Conservation (phyloP, 2,113 vertebrate genomes). For the Murina feae region DNA sequence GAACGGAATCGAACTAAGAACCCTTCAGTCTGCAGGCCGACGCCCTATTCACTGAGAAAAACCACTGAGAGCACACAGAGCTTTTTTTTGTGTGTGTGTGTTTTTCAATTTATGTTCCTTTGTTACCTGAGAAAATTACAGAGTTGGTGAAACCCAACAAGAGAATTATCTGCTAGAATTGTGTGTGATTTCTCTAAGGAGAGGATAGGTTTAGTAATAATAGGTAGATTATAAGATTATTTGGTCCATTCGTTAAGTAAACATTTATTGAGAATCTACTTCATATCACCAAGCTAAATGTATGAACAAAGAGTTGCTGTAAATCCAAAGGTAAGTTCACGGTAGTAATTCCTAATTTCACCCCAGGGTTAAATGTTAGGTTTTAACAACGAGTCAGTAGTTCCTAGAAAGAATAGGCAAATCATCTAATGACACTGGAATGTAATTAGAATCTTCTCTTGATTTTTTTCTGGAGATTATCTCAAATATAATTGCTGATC, state of each 20-base stretch:
- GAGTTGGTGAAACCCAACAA: not conserved
- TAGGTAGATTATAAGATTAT: not conserved
- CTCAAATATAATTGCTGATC: not conserved
- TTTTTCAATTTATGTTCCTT: slow-evolving; percentile 26
- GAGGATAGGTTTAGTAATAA: not conserved
- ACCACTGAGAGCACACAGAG: too few species aligned
- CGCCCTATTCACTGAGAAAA: too few species aligned
- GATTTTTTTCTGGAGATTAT: not conserved
- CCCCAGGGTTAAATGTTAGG: not conserved
- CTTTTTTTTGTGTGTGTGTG: not conserved
- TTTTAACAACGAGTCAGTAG: not conserved
- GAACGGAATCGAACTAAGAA: too few species aligned
- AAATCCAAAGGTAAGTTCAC: not conserved
- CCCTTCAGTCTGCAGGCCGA: too few species aligned
- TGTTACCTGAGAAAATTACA: not conserved
- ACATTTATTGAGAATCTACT: not conserved
- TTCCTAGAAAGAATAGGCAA: not conserved
- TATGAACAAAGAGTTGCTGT: not conserved
- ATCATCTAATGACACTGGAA: not conserved
- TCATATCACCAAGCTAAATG: not conserved
- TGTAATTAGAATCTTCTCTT: not conserved
- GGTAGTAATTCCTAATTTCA: not conserved
- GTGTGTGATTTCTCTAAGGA: not conserved
- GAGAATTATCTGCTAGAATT: slow-evolving; percentile 9
- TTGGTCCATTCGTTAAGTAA: not conserved